Conservation (phyloP, 2,797 vertebrate species). For the Acanthopagrus latus region DNA sequence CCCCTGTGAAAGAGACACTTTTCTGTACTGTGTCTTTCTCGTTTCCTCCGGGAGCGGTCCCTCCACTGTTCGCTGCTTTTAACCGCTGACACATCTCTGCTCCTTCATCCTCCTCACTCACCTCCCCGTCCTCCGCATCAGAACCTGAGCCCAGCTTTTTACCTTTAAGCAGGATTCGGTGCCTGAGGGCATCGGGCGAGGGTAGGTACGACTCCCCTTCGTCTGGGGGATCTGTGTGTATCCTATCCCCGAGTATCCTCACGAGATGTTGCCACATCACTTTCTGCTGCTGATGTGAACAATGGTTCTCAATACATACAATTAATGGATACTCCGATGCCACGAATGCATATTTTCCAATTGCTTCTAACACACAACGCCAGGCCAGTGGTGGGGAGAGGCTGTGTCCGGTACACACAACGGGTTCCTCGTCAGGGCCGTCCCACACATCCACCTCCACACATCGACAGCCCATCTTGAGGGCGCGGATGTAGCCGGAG, state of each 20-base stretch:
- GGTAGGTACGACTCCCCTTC: slow-evolving; percentile 89
- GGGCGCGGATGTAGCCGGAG: slow-evolving; percentile 93
- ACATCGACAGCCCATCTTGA: slow-evolving; percentile 95
- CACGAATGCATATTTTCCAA: slow-evolving; percentile 91
- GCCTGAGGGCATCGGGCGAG: slow-evolving; percentile 89
- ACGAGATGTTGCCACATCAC: slow-evolving; percentile 90
- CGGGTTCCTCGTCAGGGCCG: slow-evolving; percentile 90
- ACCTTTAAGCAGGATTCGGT: slow-evolving; percentile 91
- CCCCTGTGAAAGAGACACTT: slow-evolving; percentile 22
- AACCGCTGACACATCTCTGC: slow-evolving; percentile 90
- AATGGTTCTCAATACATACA: slow-evolving; percentile 95
- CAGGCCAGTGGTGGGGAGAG: slow-evolving; percentile 91
- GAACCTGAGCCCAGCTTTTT: slow-evolving; percentile 87
- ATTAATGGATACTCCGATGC: slow-evolving; percentile 94
- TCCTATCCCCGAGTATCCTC: slow-evolving; percentile 88
- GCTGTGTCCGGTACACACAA: slow-evolving; percentile 92
- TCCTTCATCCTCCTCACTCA: slow-evolving; percentile 94
- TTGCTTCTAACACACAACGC: slow-evolving; percentile 91
- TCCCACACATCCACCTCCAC: slow-evolving; percentile 96
- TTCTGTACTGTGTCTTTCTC: slow-evolving; percentile 78
- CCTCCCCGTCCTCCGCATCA: slow-evolving; percentile 88
- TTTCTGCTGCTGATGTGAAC: slow-evolving; percentile 91
- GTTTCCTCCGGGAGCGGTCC: slow-evolving; percentile 58
- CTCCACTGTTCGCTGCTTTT: slow-evolving; percentile 72
- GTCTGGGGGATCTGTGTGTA: slow-evolving; percentile 86